phyloP scores from a whole-genome alignment of 2,888 invertebrate genomes.

The Craniophora ligustri region DNA sequence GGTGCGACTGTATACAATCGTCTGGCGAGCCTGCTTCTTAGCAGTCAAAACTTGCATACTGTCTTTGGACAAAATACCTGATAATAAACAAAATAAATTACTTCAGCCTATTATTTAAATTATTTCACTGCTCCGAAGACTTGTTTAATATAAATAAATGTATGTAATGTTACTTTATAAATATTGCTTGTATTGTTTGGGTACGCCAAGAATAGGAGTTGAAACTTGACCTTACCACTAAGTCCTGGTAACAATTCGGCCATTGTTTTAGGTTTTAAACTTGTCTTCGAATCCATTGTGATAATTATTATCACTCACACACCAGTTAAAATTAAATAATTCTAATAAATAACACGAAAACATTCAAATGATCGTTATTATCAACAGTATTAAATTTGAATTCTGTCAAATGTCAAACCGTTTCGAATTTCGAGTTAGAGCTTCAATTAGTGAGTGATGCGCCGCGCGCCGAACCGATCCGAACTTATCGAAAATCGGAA shows the following conservation, averaged over 20 bases:
- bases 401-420: conserved; percentile 45
- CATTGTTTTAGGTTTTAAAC: conserved; percentile 70
- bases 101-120: not conserved
- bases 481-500: too few relatives aligned
- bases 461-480: too few relatives aligned
- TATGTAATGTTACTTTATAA: too few relatives aligned
- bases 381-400: conserved; percentile 58
- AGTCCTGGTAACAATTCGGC: conserved; percentile 75
- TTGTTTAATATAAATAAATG: too few relatives aligned
- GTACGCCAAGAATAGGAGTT: not conserved
- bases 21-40: conserved; percentile 67
- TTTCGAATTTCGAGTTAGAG: conserved; percentile 20
- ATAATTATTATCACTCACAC: conserved; percentile 21
- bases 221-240: conserved; percentile 61
- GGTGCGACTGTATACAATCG: conserved; percentile 62
- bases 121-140: too few relatives aligned
- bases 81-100: conserved; percentile 22
- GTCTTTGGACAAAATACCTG: conserved; percentile 73
- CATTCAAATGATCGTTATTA: conserved; percentile 48
- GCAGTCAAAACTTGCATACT: conserved; percentile 64
- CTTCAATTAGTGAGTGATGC: too few relatives aligned
- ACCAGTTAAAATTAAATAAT: conserved; percentile 24
- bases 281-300: conserved; percentile 65
- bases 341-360: conserved; percentile 32
- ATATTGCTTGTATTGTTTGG: not conserved